These are phyloP conservation scores for Prolemur simus DNA, from an alignment of 2,113 vertebrate species.

Conservation along the genomic window DNA sequence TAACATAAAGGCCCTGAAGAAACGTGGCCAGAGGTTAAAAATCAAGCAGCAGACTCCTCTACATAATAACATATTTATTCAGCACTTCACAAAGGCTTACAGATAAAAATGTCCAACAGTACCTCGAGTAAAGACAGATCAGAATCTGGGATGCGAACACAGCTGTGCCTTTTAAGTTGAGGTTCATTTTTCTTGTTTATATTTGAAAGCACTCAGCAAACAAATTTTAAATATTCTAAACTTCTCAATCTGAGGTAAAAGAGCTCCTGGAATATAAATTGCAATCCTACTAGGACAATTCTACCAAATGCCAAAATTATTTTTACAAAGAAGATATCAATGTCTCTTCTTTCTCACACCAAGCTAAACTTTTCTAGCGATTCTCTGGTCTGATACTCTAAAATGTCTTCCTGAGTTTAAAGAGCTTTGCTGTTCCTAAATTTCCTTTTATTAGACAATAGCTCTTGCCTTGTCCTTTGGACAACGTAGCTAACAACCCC, in stretches of 20 bases:
- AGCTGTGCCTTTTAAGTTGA: slow-evolving; percentile 65
- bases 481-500: neutral
- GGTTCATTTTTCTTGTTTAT: slow-evolving; percentile 39
- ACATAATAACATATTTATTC: slow-evolving; percentile 83
- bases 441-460: neutral
- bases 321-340: neutral
- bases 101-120: slow-evolving; percentile 81
- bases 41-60: slow-evolving; percentile 76
- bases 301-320: neutral
- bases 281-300: neutral
- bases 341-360: slow-evolving; percentile 43
- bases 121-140: slow-evolving; percentile 73
- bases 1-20: neutral
- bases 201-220: slow-evolving; percentile 61
- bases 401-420: slow-evolving; percentile 63
- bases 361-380: slow-evolving; percentile 47
- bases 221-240: slow-evolving; percentile 12
- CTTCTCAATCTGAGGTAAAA: neutral
- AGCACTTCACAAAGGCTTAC: slow-evolving; percentile 76
- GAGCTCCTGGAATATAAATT: neutral
- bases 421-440: neutral
- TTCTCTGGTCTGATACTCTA: slow-evolving; percentile 40
- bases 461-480: neutral
- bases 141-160: slow-evolving; percentile 56
- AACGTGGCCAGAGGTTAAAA: neutral